Percentiles rank a stretch among this genome's conserved stretches.
These are phyloP conservation scores for Leuciscus idus DNA, from an alignment of 2,113 vertebrate genomes.

Conservation along the genomic window DNA sequence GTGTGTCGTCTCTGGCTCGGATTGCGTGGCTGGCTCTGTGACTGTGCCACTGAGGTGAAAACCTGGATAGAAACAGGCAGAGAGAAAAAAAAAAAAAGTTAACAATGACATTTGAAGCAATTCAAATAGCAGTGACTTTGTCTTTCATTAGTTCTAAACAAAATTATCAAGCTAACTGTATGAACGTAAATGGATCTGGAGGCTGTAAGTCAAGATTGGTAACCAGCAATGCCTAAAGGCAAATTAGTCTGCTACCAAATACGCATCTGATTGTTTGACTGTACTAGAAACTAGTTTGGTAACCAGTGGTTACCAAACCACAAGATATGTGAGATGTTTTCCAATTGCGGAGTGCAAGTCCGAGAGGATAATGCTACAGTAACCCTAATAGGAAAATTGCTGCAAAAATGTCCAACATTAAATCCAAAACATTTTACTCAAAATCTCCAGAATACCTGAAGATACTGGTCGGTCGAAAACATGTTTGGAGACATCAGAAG, in stretches of 20 bases:
- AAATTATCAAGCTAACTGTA: not conserved
- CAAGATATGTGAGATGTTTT: constrained; percentile 15
- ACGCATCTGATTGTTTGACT: constrained; percentile 8
- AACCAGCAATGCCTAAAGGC: constrained; percentile 6
- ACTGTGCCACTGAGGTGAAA: constrained; percentile 98
- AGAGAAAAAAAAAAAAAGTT: not conserved
- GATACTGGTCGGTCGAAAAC: not conserved
- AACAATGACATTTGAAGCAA: not conserved
- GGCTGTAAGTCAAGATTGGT: constrained; percentile 15
- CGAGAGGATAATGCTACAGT: not conserved
- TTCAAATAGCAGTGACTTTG: not conserved
- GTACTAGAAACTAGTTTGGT: constrained; percentile 13
- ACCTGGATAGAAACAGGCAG: constrained; percentile 67
- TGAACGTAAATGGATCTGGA: not conserved
- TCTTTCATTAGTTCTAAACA: not conserved
- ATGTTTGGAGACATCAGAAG: not conserved
- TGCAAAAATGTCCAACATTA: not conserved
- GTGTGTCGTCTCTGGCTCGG: constrained; percentile 92
- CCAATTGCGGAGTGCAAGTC: not conserved
- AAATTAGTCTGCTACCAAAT: constrained; percentile 6
- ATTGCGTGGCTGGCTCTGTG: constrained; percentile 84
- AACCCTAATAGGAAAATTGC: not conserved
- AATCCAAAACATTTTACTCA: not conserved
- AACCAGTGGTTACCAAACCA: constrained; percentile 34
- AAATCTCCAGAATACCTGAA: not conserved